Evolutionary conservation across 2,113 vertebrate species (phyloP).

Genomic region (Vidua macroura): DNA sequence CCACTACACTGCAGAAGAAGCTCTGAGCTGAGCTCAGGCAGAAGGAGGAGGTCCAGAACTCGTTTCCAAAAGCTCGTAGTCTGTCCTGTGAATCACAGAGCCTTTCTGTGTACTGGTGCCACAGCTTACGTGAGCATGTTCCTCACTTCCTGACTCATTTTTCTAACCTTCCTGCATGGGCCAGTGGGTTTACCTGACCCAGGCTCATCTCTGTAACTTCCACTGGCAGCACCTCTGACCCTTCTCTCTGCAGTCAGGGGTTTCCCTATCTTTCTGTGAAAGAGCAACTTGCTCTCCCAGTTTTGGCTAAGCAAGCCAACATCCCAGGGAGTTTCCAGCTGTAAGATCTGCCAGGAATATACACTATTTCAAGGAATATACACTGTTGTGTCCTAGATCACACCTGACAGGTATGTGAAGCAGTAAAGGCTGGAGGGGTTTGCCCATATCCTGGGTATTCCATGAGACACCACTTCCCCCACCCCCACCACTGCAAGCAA

Average conservation of each 20-base stretch:
- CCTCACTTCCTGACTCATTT: background rate
- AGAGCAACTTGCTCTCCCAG: background rate
- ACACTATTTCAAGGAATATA: background rate
- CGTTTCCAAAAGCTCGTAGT: background rate
- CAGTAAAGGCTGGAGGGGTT: background rate
- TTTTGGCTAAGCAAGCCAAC: background rate
- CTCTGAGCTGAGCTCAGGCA: background rate
- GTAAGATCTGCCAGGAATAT: background rate
- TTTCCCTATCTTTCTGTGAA: background rate
- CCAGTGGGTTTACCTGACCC: background rate
- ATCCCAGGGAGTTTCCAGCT: background rate
- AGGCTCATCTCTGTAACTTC: background rate
- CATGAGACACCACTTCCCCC: background rate
- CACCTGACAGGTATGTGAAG: background rate
- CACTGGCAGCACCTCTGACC: background rate
- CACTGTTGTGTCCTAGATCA: background rate
- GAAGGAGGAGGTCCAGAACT: background rate
- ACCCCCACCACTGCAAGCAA: background rate
- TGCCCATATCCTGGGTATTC: background rate
- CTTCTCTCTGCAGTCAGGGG: background rate
- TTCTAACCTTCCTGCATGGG: background rate
- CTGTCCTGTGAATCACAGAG: background rate
- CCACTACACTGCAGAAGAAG: background rate
- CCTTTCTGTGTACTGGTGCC: background rate
- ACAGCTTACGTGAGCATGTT: background rate